Percentiles rank a stretch among this genome's conserved stretches.
These are phyloP conservation scores for Elaphurus davidianus DNA, from an alignment of 2,113 vertebrate genomes.

Conservation along the genomic window DNA sequence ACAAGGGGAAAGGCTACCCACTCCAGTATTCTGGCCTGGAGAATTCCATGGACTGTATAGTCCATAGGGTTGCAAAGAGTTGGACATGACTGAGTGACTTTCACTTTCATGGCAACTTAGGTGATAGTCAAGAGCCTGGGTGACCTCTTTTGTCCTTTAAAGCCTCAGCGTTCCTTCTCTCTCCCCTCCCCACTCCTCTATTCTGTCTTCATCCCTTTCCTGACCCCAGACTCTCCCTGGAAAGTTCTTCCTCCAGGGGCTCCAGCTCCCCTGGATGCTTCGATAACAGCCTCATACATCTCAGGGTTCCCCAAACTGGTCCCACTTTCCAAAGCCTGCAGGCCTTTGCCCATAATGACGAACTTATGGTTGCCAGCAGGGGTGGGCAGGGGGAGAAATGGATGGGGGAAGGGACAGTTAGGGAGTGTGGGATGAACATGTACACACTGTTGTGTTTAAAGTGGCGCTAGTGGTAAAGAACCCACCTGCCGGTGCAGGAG, in stretches of 20 bases:
- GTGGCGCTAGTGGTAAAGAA: not conserved
- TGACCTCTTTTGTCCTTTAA: not conserved
- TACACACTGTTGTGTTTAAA: not conserved
- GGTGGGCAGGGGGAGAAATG: not conserved
- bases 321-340: not conserved
- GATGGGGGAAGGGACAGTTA: not conserved
- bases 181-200: not conserved
- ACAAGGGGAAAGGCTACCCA: not conserved
- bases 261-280: not conserved
- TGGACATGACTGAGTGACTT: not conserved
- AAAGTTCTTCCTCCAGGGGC: not conserved
- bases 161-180: not conserved
- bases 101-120: not conserved
- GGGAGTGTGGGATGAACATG: not conserved
- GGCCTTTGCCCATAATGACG: not conserved
- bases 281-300: not conserved
- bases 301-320: not conserved
- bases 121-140: not conserved
- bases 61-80: not conserved
- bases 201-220: not conserved
- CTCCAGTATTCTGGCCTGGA: not conserved
- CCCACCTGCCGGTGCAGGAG: not conserved
- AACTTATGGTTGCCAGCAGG: not conserved
- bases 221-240: not conserved
- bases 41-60: not conserved